Percentiles rank a stretch among this genome's conserved stretches.
Evolutionary conservation across 2,888 invertebrate species (phyloP).

Genomic region (Melieria picta): DNA sequence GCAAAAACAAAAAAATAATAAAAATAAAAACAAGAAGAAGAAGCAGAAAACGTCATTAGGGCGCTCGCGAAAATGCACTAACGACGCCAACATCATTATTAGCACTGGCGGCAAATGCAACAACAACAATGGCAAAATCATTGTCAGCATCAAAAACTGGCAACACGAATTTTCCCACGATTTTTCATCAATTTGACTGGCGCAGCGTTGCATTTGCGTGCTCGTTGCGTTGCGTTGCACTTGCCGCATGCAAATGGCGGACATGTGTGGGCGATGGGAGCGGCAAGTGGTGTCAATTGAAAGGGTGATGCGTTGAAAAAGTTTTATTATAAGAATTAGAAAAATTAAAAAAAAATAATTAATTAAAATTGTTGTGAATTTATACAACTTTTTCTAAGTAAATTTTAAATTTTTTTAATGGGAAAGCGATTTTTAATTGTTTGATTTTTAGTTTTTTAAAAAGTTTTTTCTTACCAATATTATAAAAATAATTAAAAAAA

Average conservation of each 20-base stretch:
- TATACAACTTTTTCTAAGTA: too few relatives aligned
- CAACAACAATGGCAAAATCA: slow-evolving; percentile 32
- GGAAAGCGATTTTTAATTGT: too few relatives aligned
- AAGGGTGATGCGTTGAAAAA: too few relatives aligned
- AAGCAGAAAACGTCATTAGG: neutral
- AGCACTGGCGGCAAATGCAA: neutral
- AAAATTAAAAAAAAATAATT: too few relatives aligned
- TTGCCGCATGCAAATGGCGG: neutral
- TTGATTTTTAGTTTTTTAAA: too few relatives aligned
- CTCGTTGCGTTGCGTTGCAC: neutral
- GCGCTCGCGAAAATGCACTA: neutral
- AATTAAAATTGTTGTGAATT: too few relatives aligned
- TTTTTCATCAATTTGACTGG: slow-evolving; percentile 40
- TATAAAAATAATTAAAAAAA: too few relatives aligned
- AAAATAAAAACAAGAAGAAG: neutral
- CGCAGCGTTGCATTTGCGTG: neutral
- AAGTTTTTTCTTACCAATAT: too few relatives aligned
- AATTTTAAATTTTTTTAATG: too few relatives aligned
- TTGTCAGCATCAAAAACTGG: slow-evolving; percentile 28
- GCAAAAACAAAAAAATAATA: slow-evolving; percentile 13
- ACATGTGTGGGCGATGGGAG: neutral
- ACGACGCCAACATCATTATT: too few relatives aligned
- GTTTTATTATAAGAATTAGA: too few relatives aligned
- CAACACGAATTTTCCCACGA: slow-evolving; percentile 42
- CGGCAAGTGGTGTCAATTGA: neutral